Base-by-base conservation (phyloP, 2,888 invertebrate species). In the Hetaerina titia region DNA sequence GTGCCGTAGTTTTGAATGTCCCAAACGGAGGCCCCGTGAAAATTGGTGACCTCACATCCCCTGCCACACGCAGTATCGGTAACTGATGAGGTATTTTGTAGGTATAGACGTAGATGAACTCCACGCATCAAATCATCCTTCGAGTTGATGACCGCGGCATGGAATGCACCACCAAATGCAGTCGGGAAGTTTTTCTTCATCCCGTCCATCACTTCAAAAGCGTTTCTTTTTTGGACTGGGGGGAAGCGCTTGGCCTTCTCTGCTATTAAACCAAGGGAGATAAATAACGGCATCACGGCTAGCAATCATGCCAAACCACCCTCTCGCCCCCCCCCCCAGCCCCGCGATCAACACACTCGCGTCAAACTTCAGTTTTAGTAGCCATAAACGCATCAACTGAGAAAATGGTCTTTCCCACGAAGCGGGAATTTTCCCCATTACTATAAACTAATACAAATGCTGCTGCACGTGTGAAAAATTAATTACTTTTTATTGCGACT, bases 401-500 rank as follows among this genome's bases (percentile, higher is more conserved):
- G 25, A 22, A 31, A 13, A 81, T 31, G 31, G 81, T 45, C 45
- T 81, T 31, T 81, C 81, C 81, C 31, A 31, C 7, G 81, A 13
- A 22, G 19, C 17, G 69, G 22, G 69, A 81, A 31, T 15, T 81
- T 31, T 11, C 31, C 11, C 81, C 81, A 81, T 81, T 31, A 31
- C 81, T 81, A 81, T 31, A 31, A 81, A 8, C 31, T 31, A 31
- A 81, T 81, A 22, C n/a, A 22, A 81, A 11, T 81, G 81, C 22
- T 81, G 81, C 22, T 81, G 81, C 81, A 31, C 81, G 81, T 31
- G 81, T 31, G 31, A 81, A 31, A 81, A 81, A 81, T 81, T 81
- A 31, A 81, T 81, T 81, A 31, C 81, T 11, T 81, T 81, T 81
- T 81, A 81, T 31, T 81, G 81, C 81, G 81, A 81, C 81, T 81